Evolutionary conservation across 2,888 invertebrate genomes (phyloP).

Genomic region (Hydriomena furcata): DNA sequence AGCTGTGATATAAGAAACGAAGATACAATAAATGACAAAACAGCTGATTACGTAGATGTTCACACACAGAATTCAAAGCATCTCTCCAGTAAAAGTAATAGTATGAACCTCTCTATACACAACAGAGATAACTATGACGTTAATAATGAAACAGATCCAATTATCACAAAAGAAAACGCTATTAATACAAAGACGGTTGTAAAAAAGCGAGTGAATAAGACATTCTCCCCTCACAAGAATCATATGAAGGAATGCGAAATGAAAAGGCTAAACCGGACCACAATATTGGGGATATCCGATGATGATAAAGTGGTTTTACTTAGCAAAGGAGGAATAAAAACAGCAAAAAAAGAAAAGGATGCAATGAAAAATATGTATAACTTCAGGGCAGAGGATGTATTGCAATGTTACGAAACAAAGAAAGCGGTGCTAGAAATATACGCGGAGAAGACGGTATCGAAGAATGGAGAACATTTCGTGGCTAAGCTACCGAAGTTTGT

Average conservation of each 20-base stretch:
- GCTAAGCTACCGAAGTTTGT: conserved; percentile 66
- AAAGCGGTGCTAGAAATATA: conserved; percentile 72
- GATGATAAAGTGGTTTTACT: conserved; percentile 46
- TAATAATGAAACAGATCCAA: conserved; percentile 11
- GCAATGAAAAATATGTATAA: conserved; percentile 14
- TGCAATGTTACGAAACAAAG: conserved; percentile 67
- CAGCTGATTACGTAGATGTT: conserved; percentile 43
- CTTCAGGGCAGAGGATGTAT: conserved; percentile 46
- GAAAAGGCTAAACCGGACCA: conserved; percentile 35
- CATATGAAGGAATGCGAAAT: conserved; percentile 5
- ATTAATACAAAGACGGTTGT: conserved; percentile 8
- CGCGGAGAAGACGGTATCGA: conserved; percentile 50
- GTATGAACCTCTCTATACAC: conserved; percentile 33
- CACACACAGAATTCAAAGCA: conserved; percentile 53
- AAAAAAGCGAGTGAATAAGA: conserved; percentile 35
- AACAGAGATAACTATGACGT: conserved; percentile 25
- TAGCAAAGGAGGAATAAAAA: conserved; percentile 12
- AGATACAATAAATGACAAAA: conserved; percentile 39
- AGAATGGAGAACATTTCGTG: conserved; percentile 50
- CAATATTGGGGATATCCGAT: conserved; percentile 43
- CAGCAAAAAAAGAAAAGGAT: conserved; percentile 8
- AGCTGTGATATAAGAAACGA: conserved; percentile 49
- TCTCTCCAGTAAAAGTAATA: conserved; percentile 35
- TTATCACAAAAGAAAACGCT: not conserved
- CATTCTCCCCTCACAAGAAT: conserved; percentile 7